Percentiles rank a stretch among this genome's conserved stretches.
Evolutionary conservation across 2,113 vertebrate genomes (phyloP).

Genomic region (Trichomycterus rosablanca): DNA sequence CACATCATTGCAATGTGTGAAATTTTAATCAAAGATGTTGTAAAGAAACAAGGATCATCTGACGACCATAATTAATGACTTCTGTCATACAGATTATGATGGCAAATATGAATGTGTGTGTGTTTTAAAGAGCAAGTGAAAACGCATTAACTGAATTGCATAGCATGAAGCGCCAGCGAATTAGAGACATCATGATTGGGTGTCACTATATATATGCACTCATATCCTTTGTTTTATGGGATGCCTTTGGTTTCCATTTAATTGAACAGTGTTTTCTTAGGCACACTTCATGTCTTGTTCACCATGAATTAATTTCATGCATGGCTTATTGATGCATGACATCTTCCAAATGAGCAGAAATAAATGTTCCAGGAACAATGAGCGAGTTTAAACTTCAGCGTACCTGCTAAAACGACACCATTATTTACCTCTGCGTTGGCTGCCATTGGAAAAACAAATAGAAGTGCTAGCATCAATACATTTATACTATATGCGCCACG

Average conservation of each 20-base stretch:
- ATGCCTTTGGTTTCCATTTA: conserved; percentile 68
- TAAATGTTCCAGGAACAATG: conserved; percentile 44
- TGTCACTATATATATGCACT: conserved; percentile 63
- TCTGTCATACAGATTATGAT: conserved; percentile 92
- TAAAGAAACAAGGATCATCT: conserved; percentile 89
- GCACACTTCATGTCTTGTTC: conserved; percentile 59
- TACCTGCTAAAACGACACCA: conserved; percentile 14
- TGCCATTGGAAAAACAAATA: conserved; percentile 18
- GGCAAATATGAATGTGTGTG: conserved; percentile 78
- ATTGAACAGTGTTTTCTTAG: conserved; percentile 69
- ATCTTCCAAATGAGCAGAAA: conserved; percentile 58
- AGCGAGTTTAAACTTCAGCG: conserved; percentile 7
- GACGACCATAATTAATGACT: conserved; percentile 93
- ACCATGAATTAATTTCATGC: conserved; percentile 66
- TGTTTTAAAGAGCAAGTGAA: conserved; percentile 78
- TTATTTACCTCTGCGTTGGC: conserved; percentile 2
- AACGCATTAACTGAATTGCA: conserved; percentile 73
- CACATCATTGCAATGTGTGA: conserved; percentile 95
- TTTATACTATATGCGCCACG: conserved; percentile 29
- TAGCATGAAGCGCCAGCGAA: conserved; percentile 59
- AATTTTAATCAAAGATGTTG: conserved; percentile 98
- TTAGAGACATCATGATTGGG: conserved; percentile 58
- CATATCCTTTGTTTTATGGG: conserved; percentile 66
- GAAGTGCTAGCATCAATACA: conserved; percentile 5
- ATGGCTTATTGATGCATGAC: conserved; percentile 56